Base-by-base conservation (phyloP, 2,797 vertebrate species). In the Hypotaenidia okinawae region DNA sequence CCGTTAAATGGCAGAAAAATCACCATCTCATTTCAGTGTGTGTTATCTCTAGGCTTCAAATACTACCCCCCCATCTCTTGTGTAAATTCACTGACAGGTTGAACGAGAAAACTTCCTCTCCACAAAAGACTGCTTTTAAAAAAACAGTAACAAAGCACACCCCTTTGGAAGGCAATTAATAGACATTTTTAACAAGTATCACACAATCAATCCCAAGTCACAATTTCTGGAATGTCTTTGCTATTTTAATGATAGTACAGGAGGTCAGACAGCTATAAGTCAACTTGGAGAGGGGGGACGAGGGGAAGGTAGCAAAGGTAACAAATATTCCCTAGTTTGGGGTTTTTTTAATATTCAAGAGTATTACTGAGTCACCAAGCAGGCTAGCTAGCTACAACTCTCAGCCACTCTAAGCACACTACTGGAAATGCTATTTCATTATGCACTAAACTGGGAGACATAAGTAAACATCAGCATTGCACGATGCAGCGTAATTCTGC, bases 341-440 rank as follows among this genome's bases (percentile, higher is more conserved):
- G 13, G 61, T 83, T 82, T 30, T 72, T 66, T 66, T 82, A n/a
- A 30, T 64, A 87, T 62, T 89, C 87, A 83, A 32, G 74, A 72
- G 62, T 68, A 54, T 92, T 89, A 81, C 54, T 73, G 52, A 86
- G 74, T 66, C 78, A 89, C 94, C 84, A 90, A 87, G 78, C 83
- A 95, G 82, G 86, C 39, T 49, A 66, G 61, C 62, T 62, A 88
- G 74, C 92, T 87, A 61, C 59, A 96, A 24, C 11, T 83, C 80
- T 86, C 84, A 95, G 89, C 89, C 84, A 77, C 90, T 84, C 93
- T 67, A 58, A 93, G 52, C 62, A 77, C 90, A 45, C 33, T 19
- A 32, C 13, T 90, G 92, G 77, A 96, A 96, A 93, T 33, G 74
- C 33, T 62, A 15, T 91, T 96, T 97, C 90, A 95, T 93, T 66